These are phyloP conservation scores for Etheostoma perlongum DNA, from an alignment of 2,797 vertebrate genomes.

Conservation along the genomic window DNA sequence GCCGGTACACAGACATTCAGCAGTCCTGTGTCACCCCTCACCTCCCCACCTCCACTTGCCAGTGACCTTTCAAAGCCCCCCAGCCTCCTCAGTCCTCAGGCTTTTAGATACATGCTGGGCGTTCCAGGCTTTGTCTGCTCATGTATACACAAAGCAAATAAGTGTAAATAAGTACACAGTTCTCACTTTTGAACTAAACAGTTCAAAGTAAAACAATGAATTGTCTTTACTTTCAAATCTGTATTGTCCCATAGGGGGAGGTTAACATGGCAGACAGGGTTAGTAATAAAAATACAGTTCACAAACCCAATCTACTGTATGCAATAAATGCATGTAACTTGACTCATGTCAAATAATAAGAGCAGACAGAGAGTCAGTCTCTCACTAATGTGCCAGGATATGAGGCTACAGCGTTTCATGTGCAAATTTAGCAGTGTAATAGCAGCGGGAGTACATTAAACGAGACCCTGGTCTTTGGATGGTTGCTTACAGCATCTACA, in stretches of 20 bases:
- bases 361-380: neutral
- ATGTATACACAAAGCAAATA: neutral
- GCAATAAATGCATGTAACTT: conserved; percentile 10
- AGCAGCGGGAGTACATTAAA: neutral
- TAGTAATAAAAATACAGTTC: conserved; percentile 1
- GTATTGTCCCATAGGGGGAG: neutral
- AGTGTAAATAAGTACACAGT: neutral
- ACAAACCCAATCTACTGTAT: neutral
- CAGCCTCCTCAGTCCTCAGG: conserved; percentile 6
- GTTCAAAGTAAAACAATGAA: neutral
- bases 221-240: neutral
- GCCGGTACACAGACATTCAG: conserved; percentile 4
- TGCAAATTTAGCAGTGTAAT: conserved; percentile 8
- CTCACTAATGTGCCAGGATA: neutral
- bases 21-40: conserved; percentile 35
- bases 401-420: neutral
- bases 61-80: conserved; percentile 57
- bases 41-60: neutral
- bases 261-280: neutral
- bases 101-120: neutral
- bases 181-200: neutral
- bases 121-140: neutral
- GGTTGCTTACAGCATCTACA: neutral
- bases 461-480: conserved; percentile 3
- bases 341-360: conserved; percentile 2